phyloP scores from a whole-genome alignment of 2,888 invertebrate species.

The Drosophila emarginata region DNA sequence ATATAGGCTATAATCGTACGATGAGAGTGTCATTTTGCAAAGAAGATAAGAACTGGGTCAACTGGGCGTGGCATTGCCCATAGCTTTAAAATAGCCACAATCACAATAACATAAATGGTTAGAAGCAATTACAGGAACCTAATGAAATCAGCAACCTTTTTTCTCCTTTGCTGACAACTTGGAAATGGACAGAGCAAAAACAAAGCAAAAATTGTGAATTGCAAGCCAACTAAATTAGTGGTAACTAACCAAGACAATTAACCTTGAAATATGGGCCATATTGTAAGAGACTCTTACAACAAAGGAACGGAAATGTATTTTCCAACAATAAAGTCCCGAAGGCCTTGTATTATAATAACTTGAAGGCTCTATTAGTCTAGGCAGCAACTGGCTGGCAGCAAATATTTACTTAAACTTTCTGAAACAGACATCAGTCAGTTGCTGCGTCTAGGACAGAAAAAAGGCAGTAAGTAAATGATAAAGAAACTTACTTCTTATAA shows the following conservation, averaged over 20 bases:
- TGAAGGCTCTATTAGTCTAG: no score
- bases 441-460: no score
- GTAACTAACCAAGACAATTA: constrained; percentile 14
- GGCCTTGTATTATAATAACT: no score
- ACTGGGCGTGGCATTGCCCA: constrained; percentile 1
- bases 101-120: constrained; percentile 28
- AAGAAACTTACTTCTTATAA: no score
- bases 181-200: neutral
- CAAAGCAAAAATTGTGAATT: no score
- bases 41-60: constrained; percentile 6
- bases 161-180: neutral
- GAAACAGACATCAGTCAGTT: no score
- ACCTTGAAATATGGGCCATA: constrained; percentile 23
- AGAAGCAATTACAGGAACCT: constrained; percentile 33
- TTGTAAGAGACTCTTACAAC: constrained; percentile 15
- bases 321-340: neutral
- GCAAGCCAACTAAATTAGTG: neutral
- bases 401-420: no score
- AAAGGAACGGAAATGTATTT: constrained; percentile 2
- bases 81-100: constrained; percentile 9
- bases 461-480: no score
- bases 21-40: neutral
- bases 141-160: constrained; percentile 28
- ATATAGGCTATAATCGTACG: constrained; percentile 2
- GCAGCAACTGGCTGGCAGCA: no score